phyloP scores from a whole-genome alignment of 2,888 invertebrate genomes.

The Brachyptera putata region DNA sequence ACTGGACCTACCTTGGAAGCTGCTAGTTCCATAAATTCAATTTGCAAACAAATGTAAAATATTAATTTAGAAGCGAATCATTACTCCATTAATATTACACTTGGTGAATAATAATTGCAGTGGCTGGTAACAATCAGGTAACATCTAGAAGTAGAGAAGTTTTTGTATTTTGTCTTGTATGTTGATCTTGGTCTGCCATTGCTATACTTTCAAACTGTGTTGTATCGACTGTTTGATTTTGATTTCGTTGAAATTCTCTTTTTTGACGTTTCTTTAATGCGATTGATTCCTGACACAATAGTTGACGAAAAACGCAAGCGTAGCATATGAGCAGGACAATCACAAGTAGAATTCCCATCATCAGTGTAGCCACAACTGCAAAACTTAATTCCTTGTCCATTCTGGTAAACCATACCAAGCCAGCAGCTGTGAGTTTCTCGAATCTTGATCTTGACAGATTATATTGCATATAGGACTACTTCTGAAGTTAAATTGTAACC shows the following conservation, averaged over 20 bases:
- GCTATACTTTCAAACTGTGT: constrained; percentile 16
- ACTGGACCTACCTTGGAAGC: too few species aligned
- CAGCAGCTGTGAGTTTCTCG: too few species aligned
- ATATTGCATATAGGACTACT: too few species aligned
- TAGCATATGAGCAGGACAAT: constrained; percentile 62
- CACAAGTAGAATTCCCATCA: constrained; percentile 57
- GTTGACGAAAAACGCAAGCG: constrained; percentile 59
- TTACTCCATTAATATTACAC: too few species aligned
- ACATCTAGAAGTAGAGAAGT: constrained; percentile 1
- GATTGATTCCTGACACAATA: constrained; percentile 53
- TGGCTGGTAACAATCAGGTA: too few species aligned
- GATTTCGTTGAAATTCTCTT: constrained; percentile 38
- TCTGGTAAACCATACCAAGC: constrained; percentile 34
- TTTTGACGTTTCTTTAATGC: constrained; percentile 43
- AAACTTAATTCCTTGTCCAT: constrained; percentile 56
- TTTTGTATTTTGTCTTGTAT: neutral
- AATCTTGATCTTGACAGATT: too few species aligned
- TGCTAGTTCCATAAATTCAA: too few species aligned
- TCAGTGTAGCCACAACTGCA: constrained; percentile 55
- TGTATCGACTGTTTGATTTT: constrained; percentile 34
- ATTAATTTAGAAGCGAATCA: too few species aligned
- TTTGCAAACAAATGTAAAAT: too few species aligned
- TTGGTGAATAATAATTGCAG: too few species aligned
- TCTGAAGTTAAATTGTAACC: too few species aligned
- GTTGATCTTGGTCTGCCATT: constrained; percentile 5